Evolutionary conservation across 2,113 vertebrate species (phyloP).

Genomic region (Melanerpes aurifrons): DNA sequence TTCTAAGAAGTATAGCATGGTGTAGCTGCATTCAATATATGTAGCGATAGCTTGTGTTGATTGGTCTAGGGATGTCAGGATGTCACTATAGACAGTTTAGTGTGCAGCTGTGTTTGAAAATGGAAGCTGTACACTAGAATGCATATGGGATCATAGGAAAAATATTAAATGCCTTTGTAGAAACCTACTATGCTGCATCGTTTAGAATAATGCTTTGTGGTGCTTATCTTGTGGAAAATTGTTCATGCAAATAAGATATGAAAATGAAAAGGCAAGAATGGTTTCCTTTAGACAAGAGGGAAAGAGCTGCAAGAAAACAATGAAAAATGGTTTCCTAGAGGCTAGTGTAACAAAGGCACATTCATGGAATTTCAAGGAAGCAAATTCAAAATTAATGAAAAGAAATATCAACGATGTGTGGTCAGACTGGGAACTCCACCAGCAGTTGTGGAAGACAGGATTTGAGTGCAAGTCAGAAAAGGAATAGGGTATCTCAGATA

Average conservation of each 20-base stretch:
- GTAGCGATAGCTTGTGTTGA: not conserved
- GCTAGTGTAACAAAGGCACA: not conserved
- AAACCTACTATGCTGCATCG: not conserved
- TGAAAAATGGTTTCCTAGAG: not conserved
- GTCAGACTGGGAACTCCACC: not conserved
- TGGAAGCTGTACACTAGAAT: not conserved
- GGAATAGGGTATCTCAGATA: not conserved
- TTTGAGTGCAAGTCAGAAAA: not conserved
- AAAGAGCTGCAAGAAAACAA: not conserved
- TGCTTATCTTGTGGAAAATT: conserved; percentile 11
- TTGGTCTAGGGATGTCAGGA: not conserved
- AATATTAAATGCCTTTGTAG: conserved; percentile 1
- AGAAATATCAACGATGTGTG: not conserved
- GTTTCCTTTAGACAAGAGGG: not conserved
- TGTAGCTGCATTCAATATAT: not conserved
- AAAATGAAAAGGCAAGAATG: conserved; percentile 13
- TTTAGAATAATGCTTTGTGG: conserved; percentile 7
- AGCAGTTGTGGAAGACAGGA: not conserved
- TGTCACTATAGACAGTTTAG: not conserved
- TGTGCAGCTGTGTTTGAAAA: conserved; percentile 5
- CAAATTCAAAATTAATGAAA: conserved; percentile 25
- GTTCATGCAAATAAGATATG: not conserved
- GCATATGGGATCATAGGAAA: not conserved
- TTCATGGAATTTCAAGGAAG: conserved; percentile 22
- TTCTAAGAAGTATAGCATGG: not conserved